phyloP scores from a whole-genome alignment of 2,888 invertebrate genomes.

The Hydropsyche betteni region DNA sequence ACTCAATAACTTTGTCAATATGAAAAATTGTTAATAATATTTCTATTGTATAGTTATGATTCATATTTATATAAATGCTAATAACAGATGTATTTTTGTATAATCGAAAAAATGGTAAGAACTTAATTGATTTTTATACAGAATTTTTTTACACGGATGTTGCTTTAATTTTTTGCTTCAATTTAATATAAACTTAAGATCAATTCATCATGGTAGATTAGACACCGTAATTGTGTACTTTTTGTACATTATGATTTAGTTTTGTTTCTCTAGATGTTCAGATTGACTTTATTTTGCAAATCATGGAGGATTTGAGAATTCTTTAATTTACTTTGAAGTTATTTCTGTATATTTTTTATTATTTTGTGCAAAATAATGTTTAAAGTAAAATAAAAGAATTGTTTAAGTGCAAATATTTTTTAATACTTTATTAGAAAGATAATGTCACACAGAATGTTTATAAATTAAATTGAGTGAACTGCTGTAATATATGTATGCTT shows the following conservation, averaged over 20 bases:
- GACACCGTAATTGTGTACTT: background rate
- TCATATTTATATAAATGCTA: slow-evolving; percentile 17
- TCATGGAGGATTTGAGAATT: slow-evolving; percentile 20
- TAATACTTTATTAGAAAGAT: slow-evolving; percentile 35
- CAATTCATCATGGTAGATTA: background rate
- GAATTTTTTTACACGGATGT: background rate
- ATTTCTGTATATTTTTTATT: background rate
- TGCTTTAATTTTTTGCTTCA: slow-evolving; percentile 3
- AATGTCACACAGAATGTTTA: slow-evolving; percentile 40
- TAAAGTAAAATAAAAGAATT: slow-evolving; percentile 28
- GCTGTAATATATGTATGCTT: slow-evolving; percentile 49
- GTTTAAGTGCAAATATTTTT: slow-evolving; percentile 40
- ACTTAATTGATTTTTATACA: slow-evolving; percentile 6
- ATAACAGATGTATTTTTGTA: slow-evolving; percentile 28
- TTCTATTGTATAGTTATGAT: too few species aligned
- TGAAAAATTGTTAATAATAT: too few species aligned
- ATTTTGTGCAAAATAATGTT: slow-evolving; percentile 1
- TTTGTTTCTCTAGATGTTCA: background rate
- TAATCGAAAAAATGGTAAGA: background rate
- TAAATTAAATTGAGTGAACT: slow-evolving; percentile 33
- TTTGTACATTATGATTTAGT: background rate
- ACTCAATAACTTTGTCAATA: too few species aligned
- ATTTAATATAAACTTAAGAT: background rate
- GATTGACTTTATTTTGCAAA: background rate
- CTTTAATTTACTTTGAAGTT: slow-evolving; percentile 2